Evolutionary conservation across 2,888 invertebrate genomes (phyloP).

Genomic region (Autographa gamma): DNA sequence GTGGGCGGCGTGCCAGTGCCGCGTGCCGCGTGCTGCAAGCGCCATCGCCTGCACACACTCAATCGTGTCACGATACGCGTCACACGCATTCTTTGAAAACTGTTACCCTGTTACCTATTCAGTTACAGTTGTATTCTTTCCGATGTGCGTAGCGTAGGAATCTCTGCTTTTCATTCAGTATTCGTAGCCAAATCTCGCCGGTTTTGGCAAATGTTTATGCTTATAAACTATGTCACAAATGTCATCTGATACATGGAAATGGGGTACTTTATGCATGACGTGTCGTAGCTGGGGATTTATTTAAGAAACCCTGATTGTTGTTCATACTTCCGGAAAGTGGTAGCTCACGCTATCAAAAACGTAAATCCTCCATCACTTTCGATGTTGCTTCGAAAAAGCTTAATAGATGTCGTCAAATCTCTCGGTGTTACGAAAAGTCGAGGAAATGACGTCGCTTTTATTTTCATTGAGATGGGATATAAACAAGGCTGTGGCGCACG

Average conservation of each 20-base stretch:
- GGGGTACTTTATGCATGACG: neutral
- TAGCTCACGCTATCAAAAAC: neutral
- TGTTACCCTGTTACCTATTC: constrained; percentile 66
- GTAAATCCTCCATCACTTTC: constrained; percentile 13
- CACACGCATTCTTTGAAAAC: constrained; percentile 81
- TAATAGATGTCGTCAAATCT: constrained; percentile 44
- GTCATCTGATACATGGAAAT: neutral
- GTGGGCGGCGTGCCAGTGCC: constrained; percentile 39
- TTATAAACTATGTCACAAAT: constrained; percentile 1
- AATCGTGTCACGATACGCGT: constrained; percentile 57
- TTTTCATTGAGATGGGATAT: constrained; percentile 84
- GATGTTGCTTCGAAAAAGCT: constrained; percentile 25
- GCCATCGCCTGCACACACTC: constrained; percentile 47
- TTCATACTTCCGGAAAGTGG: no score
- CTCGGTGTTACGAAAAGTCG: constrained; percentile 59
- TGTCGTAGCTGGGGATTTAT: neutral
- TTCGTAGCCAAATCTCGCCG: neutral
- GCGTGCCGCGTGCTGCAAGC: constrained; percentile 36
- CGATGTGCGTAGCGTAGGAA: constrained; percentile 14
- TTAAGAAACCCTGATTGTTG: neutral
- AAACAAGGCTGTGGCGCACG: constrained; percentile 82
- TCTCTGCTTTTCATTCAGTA: constrained; percentile 4
- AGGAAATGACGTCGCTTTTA: constrained; percentile 74
- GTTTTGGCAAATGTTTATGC: constrained; percentile 1
- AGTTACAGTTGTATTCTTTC: constrained; percentile 67